Evolutionary conservation across 2,113 vertebrate species (phyloP).

Genomic region (Irena cyanogastra): DNA sequence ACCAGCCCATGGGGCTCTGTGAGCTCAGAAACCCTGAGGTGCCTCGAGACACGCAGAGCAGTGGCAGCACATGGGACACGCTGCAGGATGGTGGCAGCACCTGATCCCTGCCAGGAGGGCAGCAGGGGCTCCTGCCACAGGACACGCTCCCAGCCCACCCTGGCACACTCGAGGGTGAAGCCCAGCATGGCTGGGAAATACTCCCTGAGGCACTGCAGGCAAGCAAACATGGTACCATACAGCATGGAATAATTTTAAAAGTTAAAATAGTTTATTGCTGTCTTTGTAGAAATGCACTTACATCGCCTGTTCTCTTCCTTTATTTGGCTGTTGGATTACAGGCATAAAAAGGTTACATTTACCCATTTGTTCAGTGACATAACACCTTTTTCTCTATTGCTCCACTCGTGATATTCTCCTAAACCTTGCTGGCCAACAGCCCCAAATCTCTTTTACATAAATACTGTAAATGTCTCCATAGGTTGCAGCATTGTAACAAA

Average conservation of each 20-base stretch:
- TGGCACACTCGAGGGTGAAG: fast-evolving
- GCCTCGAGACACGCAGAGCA: fast-evolving
- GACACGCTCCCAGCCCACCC: neutral
- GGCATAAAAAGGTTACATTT: conserved; percentile 34
- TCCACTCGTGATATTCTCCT: neutral
- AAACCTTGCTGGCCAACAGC: neutral
- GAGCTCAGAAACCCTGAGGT: neutral
- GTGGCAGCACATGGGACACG: fast-evolving
- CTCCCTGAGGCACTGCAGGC: neutral
- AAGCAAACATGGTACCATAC: conserved; percentile 16
- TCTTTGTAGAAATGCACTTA: conserved; percentile 70
- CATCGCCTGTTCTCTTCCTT: conserved; percentile 30
- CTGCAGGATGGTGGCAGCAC: neutral
- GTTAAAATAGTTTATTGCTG: conserved; percentile 71
- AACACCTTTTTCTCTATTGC: neutral
- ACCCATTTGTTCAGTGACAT: conserved; percentile 54
- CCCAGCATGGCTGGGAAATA: neutral
- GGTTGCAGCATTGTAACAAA: conserved; percentile 73
- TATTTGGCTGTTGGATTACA: conserved; percentile 53
- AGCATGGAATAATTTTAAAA: neutral
- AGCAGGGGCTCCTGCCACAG: neutral
- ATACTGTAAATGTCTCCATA: conserved; percentile 81
- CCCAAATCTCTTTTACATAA: conserved; percentile 72
- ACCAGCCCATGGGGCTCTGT: fast-evolving
- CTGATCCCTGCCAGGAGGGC: fast-evolving